phyloP scores from a whole-genome alignment of 1,140 invertebrate species.

The Steinernema feltiae region DNA sequence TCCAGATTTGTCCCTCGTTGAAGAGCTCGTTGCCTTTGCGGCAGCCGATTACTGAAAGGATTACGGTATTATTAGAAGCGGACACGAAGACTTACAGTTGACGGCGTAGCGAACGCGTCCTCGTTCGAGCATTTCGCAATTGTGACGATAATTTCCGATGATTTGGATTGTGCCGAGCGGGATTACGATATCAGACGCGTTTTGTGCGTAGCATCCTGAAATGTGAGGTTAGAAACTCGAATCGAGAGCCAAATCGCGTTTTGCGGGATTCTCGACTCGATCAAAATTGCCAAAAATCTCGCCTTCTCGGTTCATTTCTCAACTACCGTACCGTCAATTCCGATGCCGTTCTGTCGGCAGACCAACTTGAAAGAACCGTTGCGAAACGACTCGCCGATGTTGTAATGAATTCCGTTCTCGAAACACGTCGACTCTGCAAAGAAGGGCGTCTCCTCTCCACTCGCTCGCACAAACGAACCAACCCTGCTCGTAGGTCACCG shows the following conservation, averaged over 20 bases:
- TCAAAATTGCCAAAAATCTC: too few species aligned
- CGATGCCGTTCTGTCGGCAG: conserved; percentile 48
- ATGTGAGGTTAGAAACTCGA: too few species aligned
- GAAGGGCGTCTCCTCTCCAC: neutral
- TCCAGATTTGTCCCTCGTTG: conserved; percentile 51
- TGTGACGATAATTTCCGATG: conserved; percentile 45
- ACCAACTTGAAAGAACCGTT: conserved; percentile 55
- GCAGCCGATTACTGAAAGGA: conserved; percentile 51
- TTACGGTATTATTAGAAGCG: too few species aligned
- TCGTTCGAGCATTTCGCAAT: conserved; percentile 44
- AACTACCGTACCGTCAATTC: conserved; percentile 46
- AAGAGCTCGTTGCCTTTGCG: conserved; percentile 44
- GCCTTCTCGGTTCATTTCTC: neutral
- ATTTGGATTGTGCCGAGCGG: conserved; percentile 50
- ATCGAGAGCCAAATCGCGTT: too few species aligned
- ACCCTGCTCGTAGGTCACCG: conserved; percentile 57
- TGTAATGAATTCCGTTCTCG: conserved; percentile 55
- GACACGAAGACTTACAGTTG: conserved; percentile 48
- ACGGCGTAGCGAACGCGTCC: conserved; percentile 54
- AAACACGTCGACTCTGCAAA: conserved; percentile 51
- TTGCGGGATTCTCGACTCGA: too few species aligned
- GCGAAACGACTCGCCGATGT: conserved; percentile 52
- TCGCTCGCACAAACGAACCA: neutral
- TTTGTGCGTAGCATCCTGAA: conserved; percentile 54
- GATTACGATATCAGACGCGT: conserved; percentile 43